Base-by-base conservation (phyloP, 2,113 vertebrate genomes). In the Callocephalon fimbriatum region DNA sequence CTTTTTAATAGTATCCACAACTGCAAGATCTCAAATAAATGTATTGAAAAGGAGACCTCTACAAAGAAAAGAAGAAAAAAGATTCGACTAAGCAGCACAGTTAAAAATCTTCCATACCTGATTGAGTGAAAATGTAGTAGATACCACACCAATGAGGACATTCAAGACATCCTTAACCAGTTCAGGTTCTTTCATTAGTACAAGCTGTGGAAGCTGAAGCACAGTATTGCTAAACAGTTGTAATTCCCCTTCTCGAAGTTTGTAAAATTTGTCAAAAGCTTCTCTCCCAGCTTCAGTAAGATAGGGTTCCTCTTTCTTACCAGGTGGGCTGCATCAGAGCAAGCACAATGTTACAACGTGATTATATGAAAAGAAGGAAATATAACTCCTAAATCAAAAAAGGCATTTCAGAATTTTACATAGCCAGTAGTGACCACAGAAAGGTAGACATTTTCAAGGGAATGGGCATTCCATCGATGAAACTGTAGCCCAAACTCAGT, bases 151-250 rank as follows among this genome's bases (percentile, higher is more conserved):
- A 19, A 99, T 99, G 66, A 99, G 98, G 70, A 99, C 98, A 6
- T 99, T 99, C 25, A 99, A 98, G 21, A 98, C 98, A 66, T 99
- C 99, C 37, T 98, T 99, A 38, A 99, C 99, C 72, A 99, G 98
- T 82, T 99, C 99, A 4, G 95, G 82, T 95, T 99, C 99, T 45
- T 97, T 98, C 97, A 99, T 97, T 61, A 99, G 96, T 63, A 99
- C 96, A 17, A 98, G 98, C 2, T 97, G 98, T 7, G 98, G 94
- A 62, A 98, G 76, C 71, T 98, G 98, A 37, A 98, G 97, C 2
- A 98, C 96, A 32, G 97, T 98, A 2, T 93, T 98, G 63, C 98
- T 98, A 23, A 99, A 98, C 11, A 98, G 96, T 44, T 99, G 99
- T 73, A 99, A 96, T 68, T 99, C 98, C 10, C 98, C 98, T 85